These are phyloP conservation scores for Scaptomyza tumidula DNA, from an alignment of 2,888 invertebrate species.

Conservation along the genomic window DNA sequence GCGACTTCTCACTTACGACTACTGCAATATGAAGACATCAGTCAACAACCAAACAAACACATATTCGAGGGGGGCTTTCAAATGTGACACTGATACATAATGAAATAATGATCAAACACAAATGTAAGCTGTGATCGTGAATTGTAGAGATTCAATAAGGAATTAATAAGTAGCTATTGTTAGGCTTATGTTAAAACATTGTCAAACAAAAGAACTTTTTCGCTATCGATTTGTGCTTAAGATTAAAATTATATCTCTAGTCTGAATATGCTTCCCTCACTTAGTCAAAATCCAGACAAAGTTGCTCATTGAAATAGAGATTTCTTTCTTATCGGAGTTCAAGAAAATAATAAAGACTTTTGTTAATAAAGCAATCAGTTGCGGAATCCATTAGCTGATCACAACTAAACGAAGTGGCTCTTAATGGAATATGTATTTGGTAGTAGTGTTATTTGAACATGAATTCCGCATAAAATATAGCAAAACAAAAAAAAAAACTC, in stretches of 20 bases:
- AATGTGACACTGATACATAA: slow-evolving; percentile 53
- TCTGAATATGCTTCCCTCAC: no score
- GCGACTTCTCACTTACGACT: slow-evolving; percentile 20
- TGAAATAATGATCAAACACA: slow-evolving; percentile 27
- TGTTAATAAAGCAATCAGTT: slow-evolving; percentile 33
- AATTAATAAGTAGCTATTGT: background rate
- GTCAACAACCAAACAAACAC: slow-evolving; percentile 12
- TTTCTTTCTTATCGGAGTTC: no score
- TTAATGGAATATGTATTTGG: slow-evolving; percentile 31
- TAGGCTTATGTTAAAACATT: no score
- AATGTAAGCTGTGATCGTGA: background rate
- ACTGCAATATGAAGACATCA: background rate
- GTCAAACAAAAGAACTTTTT: no score
- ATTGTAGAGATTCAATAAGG: slow-evolving; percentile 11
- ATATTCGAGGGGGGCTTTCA: slow-evolving; percentile 1
- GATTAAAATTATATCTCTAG: no score
- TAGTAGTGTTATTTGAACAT: slow-evolving; percentile 21
- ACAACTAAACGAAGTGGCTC: slow-evolving; percentile 17
- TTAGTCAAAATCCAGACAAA: no score
- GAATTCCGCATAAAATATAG: slow-evolving; percentile 26
- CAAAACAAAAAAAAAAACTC: slow-evolving; percentile 7
- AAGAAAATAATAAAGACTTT: no score
- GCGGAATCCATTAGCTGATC: slow-evolving; percentile 26
- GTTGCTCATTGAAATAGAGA: no score
- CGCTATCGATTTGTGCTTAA: no score